Base-by-base conservation (phyloP, 2,888 invertebrate species). In the Chironomus riparius region DNA sequence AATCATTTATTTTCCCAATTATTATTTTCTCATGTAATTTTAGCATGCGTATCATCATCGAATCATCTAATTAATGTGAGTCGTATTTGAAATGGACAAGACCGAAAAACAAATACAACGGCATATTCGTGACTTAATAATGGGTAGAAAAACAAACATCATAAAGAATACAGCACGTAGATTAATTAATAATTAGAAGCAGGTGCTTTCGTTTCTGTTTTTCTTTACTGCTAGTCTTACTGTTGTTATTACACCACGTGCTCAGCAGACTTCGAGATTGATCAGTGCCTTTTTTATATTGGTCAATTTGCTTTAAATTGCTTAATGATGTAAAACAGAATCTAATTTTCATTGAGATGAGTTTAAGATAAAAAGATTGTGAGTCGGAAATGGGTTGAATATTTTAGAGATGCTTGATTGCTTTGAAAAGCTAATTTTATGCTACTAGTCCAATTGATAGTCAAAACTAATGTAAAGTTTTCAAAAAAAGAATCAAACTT, bases 171-270 rank as follows among this genome's bases (percentile, higher is more conserved):
- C 15, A 10, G 38, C 68, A 65, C 68, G 68, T 38, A 68, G 68
- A 68, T 68, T 68, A 68, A 68, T 68, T 28, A 47, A n/a, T 68
- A 68, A 47, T 68, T 68, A 68, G 68, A 68, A 18, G 68, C 68
- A 68, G 68, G 68, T 68, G 68, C 68, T 68, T 68, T 28, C 13
- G 15, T 24, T 68, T 38, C 38, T 10, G 12, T 10, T 38, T 13
- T 5, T 3, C 13, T 21, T 65, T 24, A 65, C 7, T 4, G 21
- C 10, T 65, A 21, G 22, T 21, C 24, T 2, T 21, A 24, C 24
- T 24, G 62, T 65, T 65, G 7, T 65, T 24, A 65, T 65, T 24
- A 15, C 24, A 65, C 21, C 65, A 65, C 65, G 65, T 65, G 65
- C 65, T 21, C 5, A 15, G 18, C 18, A 18, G 38, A 38, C 38